Conservation (phyloP, 2,113 vertebrate species). For the Sturnira hondurensis region DNA sequence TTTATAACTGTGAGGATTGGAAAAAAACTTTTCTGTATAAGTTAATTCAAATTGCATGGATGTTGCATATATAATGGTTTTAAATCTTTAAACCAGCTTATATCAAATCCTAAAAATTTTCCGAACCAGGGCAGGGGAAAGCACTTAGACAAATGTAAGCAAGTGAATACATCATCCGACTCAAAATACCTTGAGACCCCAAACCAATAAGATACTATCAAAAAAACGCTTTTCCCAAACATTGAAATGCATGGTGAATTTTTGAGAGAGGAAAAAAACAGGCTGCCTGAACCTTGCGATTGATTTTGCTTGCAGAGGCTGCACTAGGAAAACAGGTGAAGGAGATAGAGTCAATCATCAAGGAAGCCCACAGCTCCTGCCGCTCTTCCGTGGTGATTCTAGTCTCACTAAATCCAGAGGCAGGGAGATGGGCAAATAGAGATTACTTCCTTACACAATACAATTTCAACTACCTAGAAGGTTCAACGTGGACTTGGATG, state of each 20-base stretch:
- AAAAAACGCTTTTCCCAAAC: not conserved
- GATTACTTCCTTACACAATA: not conserved
- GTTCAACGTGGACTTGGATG: not conserved
- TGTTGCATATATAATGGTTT: constrained; percentile 12
- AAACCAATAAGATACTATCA: constrained; percentile 18
- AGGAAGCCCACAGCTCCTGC: not conserved
- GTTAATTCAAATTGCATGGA: constrained; percentile 40
- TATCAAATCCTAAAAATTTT: constrained; percentile 44
- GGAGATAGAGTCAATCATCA: not conserved
- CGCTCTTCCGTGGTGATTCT: not conserved
- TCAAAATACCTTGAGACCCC: not conserved
- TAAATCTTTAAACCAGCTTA: constrained; percentile 39
- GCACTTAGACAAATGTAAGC: constrained; percentile 16
- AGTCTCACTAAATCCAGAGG: not conserved
- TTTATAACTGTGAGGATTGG: constrained; percentile 41
- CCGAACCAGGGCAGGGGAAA: not conserved
- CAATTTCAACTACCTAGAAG: not conserved
- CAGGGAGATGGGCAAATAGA: not conserved
- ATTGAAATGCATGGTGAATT: constrained; percentile 33
- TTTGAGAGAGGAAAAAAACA: not conserved
- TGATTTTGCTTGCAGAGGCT: not conserved
- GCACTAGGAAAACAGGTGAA: not conserved
- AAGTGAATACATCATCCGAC: not conserved
- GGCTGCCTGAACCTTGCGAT: not conserved
- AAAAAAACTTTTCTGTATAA: constrained; percentile 54